Base-by-base conservation (phyloP, 1,140 invertebrate genomes). In the Calycopis cecrops region DNA sequence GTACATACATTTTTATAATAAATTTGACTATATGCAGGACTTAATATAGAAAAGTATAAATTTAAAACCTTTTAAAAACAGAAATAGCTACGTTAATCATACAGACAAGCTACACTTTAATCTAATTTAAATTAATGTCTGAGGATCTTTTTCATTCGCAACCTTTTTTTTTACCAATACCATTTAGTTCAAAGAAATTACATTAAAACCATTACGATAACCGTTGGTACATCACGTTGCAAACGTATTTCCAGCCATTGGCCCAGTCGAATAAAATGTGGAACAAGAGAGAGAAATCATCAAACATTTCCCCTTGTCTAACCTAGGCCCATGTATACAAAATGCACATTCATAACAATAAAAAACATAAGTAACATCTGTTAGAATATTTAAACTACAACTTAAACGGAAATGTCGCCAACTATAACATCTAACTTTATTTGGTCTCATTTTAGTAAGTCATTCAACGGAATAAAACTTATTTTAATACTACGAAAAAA, bases 371-470 rank as follows among this genome's bases (percentile, higher is more conserved):
- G 35, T 71, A 76, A 81, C 80, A 59, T 56, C 69, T 65, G 64
- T 78, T 84, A 84, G 80, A 84, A 84, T 82, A 79, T 84, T 72
- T 77, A 76, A 67, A 75, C 71, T 84, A 84, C 75, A 81, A 81
- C 72, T 81, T 70, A 82, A 76, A 70, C 62, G 71, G 77, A 68
- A 63, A 62, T 75, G 67, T 79, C 63, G 67, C 69, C 71, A 71
- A 72, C 69, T 77, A 79, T 62, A 68, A 62, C 81, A 86, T 73
- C 79, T 86, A 83, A 77, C 71, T 77, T 81, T 86, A 86, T 86
- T 86, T 86, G 83, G 83, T 86, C 83, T 86, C 79, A 77, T 84
- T 85, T 83, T 81, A 80, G 73, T 79, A 83, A 85, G 73, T 81
- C 71, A 62, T 49, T 21, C 17, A 33, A 40, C 40, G 21, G 18